Percentiles rank a stretch among this genome's conserved stretches.
phyloP scores from a whole-genome alignment of 2,888 invertebrate genomes.

The Thumatha senex region DNA sequence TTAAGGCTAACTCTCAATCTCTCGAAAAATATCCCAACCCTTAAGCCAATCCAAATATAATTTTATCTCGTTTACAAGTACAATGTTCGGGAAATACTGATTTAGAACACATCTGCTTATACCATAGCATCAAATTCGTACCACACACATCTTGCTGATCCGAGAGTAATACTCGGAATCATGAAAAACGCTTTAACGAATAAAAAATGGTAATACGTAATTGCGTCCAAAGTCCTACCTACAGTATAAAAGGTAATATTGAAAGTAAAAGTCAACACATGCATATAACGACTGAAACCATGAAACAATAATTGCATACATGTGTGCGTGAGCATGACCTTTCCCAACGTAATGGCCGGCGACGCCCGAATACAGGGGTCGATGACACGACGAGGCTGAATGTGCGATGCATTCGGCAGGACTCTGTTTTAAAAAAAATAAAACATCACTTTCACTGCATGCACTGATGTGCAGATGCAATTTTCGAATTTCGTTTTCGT shows the following conservation, averaged over 20 bases:
- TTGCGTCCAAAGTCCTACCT: too few species aligned
- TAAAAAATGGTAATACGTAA: too few species aligned
- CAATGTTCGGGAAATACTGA: too few species aligned
- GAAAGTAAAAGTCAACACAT: constrained; percentile 72
- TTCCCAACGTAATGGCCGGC: constrained; percentile 72
- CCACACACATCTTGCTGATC: too few species aligned
- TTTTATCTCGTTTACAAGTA: too few species aligned
- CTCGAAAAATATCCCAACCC: too few species aligned
- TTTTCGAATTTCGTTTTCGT: constrained; percentile 18
- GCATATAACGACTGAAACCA: constrained; percentile 37
- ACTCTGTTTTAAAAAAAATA: constrained; percentile 55
- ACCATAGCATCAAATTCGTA: too few species aligned
- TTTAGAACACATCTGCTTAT: too few species aligned
- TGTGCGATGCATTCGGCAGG: constrained; percentile 68
- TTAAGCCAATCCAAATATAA: too few species aligned
- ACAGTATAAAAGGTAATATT: constrained; percentile 25
- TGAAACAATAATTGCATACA: constrained; percentile 15
- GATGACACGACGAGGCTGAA: constrained; percentile 70
- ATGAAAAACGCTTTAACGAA: too few species aligned
- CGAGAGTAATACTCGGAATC: too few species aligned
- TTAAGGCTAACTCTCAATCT: too few species aligned
- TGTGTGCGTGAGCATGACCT: constrained; percentile 71
- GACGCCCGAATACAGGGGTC: constrained; percentile 74
- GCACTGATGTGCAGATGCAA: constrained; percentile 39
- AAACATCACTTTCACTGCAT: constrained; percentile 65